phyloP scores from a whole-genome alignment of 2,797 vertebrate species.

The Denticeps clupeoides region DNA sequence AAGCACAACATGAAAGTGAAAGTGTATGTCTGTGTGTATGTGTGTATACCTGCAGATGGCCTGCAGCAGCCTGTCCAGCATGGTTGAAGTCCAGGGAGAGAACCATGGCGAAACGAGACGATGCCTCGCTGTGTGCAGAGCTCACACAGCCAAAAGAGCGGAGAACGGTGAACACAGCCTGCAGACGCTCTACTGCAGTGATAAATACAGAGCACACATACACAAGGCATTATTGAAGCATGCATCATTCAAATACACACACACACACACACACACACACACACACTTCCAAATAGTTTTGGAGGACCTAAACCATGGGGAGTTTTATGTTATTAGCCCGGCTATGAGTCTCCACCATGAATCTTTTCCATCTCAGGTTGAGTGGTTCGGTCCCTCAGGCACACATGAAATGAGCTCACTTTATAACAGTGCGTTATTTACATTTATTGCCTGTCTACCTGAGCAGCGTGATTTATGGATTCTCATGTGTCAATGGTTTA shows the following conservation, averaged over 20 bases:
- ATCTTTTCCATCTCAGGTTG: too few relatives aligned
- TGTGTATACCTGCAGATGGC: conserved; percentile 76
- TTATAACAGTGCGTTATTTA: too few relatives aligned
- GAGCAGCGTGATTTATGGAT: too few relatives aligned
- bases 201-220: background rate
- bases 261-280: conserved; percentile 28
- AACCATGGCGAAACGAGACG: conserved; percentile 75
- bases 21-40: conserved; percentile 6
- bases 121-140: conserved; percentile 56
- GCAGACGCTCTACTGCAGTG: conserved; percentile 73
- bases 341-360: too few relatives aligned
- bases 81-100: conserved; percentile 83
- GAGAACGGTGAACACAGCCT: conserved; percentile 77
- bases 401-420: too few relatives aligned
- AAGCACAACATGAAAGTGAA: background rate
- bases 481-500: too few relatives aligned
- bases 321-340: too few relatives aligned
- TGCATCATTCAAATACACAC: background rate
- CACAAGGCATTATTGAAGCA: background rate
- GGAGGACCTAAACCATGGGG: too few relatives aligned
- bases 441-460: too few relatives aligned
- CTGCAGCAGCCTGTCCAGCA: conserved; percentile 63
- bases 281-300: background rate
- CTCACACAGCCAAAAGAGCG: conserved; percentile 74
- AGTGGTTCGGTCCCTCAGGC: too few relatives aligned